Percentiles rank a stretch among this genome's conserved stretches.
These are phyloP conservation scores for Epinephelus malabaricus DNA, from an alignment of 2,797 vertebrate species.

Conservation along the genomic window DNA sequence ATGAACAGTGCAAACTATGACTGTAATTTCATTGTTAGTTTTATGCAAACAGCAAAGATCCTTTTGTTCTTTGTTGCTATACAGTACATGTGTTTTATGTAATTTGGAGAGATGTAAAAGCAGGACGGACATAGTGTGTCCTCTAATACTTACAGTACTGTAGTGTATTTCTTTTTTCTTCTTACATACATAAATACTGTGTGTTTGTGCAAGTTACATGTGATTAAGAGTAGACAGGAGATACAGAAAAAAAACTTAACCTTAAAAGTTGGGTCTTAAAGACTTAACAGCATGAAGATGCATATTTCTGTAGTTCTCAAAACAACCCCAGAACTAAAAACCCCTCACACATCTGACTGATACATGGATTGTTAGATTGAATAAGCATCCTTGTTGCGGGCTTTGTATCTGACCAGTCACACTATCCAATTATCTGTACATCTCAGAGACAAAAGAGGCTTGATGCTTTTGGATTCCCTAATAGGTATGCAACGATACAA, in stretches of 20 bases:
- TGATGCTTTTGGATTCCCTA: not conserved
- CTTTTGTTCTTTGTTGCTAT: not conserved
- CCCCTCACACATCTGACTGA: not conserved
- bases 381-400: not conserved
- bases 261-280: not conserved
- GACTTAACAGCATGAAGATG: not conserved
- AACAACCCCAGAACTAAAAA: not conserved
- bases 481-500: too few relatives aligned
- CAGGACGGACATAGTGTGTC: not conserved
- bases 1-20: not conserved
- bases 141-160: not conserved
- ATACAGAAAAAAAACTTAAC: not conserved
- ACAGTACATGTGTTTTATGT: not conserved
- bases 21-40: not conserved
- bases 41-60: not conserved
- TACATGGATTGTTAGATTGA: not conserved
- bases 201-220: not conserved
- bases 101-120: not conserved
- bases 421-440: conserved; percentile 29
- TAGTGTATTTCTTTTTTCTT: not conserved
- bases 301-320: not conserved
- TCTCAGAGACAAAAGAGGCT: conserved; percentile 6
- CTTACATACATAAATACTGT: not conserved
- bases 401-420: not conserved
- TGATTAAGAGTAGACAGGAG: not conserved